A percentile compares a stretch with the other conserved stretches of the same genome.
Conservation (phyloP, 2,888 invertebrate species). For the Ceramica pisi region DNA sequence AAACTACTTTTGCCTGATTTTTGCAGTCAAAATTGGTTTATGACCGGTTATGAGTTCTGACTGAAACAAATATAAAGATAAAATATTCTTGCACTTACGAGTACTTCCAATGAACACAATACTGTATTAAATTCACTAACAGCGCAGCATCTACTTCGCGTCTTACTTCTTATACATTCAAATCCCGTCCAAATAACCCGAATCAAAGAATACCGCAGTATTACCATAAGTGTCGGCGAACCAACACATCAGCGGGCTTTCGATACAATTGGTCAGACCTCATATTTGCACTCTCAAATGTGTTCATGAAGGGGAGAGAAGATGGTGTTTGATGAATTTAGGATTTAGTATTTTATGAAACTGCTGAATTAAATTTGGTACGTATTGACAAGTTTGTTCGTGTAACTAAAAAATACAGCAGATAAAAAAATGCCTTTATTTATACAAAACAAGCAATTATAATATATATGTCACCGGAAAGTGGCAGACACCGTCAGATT, state of each 20-base stretch:
- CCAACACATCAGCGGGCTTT: conserved; percentile 49
- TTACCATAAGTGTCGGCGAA: conserved; percentile 51
- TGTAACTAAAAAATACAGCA: too few relatives aligned
- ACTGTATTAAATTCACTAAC: neutral
- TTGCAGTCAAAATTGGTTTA: too few relatives aligned
- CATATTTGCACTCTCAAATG: conserved; percentile 21
- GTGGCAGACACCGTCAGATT: too few relatives aligned
- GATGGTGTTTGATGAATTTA: neutral
- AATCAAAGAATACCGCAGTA: conserved; percentile 37
- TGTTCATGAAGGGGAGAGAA: neutral
- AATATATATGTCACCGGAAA: too few relatives aligned
- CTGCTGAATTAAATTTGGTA: neutral
- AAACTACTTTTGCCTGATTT: too few relatives aligned
- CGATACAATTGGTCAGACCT: conserved; percentile 49
- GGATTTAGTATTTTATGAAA: neutral
- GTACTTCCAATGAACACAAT: neutral
- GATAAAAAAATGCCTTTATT: too few relatives aligned
- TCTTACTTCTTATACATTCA: conserved; percentile 46
- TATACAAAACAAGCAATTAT: too few relatives aligned
- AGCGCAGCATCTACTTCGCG: neutral
- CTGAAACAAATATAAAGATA: neutral
- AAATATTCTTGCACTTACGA: neutral
- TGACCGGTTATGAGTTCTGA: too few relatives aligned
- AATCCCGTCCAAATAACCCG: conserved; percentile 41
- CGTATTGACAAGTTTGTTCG: too few relatives aligned